Evolutionary conservation across 2,113 vertebrate genomes (phyloP), one percentile per base, ranked within the genome.

Genomic region (Phylloscopus whistleri): DNA sequence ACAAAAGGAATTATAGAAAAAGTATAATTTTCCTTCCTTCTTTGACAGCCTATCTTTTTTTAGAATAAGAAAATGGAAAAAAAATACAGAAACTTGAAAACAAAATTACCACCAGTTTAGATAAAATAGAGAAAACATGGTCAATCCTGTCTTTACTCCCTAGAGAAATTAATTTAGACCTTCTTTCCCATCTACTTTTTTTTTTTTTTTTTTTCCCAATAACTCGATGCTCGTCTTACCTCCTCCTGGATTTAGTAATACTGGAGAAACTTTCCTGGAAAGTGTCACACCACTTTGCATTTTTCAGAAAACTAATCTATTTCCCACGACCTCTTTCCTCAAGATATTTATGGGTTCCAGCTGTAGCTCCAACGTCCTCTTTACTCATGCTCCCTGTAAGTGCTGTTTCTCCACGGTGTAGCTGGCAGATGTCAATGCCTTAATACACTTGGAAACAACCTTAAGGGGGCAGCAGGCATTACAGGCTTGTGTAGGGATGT

Each of bases 161-260:
- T 28, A 53, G 15, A 51, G n/a, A 70, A 93, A 70, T 23, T 0
- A 35, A 91, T 79, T 67, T 64, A 58, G n/a, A 76, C 13, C 5
- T 68, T 76, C 8, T 41, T 52, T 64, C 19, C 8, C 26, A 79
- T 26, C 9, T 16, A 41, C 28, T 55, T 59, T 22, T 52, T 21
- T 75, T 96, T 76, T 41, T 41, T 41, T 41, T 41, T 41, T 41
- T 41, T n/a, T n/a, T n/a, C 68, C 59, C 62, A 76, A 83, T 76
- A 41, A 5, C 0, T 20, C 2, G 3, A 6, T 35, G 8, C 6
- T 14, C 1, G 6, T 75, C 18, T 87, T 63, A 16, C 7, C 13
- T 87, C 30, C 17, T 68, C 6, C 58, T 73, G 17, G 9, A 53
- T 49, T 82, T 64, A 73, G 19, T 35, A 27, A 7, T 78, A 78